Evolutionary conservation across 2,113 vertebrate genomes (phyloP).

Genomic region (Syngnathoides biaculeatus): DNA sequence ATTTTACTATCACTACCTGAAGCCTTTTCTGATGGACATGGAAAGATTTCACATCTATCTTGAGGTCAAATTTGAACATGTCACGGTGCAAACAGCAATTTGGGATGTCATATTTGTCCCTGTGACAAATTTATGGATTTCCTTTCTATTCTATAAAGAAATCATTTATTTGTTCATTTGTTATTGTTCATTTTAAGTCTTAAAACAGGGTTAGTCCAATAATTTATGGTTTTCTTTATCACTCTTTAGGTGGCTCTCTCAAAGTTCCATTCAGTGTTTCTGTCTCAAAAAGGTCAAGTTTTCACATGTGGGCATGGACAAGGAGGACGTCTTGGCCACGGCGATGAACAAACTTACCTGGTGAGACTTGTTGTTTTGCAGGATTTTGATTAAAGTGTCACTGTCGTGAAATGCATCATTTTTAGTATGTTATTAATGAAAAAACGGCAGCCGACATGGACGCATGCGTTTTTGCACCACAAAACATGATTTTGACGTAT

Average conservation of each 20-base stretch:
- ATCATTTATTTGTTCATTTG: not conserved
- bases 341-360: constrained; percentile 95
- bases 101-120: not conserved
- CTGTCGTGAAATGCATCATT: no score
- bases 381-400: not conserved
- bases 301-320: constrained; percentile 97
- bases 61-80: constrained; percentile 38
- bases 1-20: constrained; percentile 65
- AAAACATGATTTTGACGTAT: no score
- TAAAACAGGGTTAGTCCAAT: not conserved
- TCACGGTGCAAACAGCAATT: constrained; percentile 10
- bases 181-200: not conserved
- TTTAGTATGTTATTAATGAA: no score
- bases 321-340: constrained; percentile 95
- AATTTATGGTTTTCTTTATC: not conserved
- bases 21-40: constrained; percentile 49
- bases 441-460: no score
- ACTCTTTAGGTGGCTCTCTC: constrained; percentile 87
- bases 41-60: constrained; percentile 40
- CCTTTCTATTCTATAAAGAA: not conserved
- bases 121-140: not conserved
- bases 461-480: no score
- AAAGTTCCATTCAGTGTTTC: constrained; percentile 96
- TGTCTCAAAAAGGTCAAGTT: constrained; percentile 93
- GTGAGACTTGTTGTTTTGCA: constrained; percentile 62